These are phyloP conservation scores for Aphis craccivora DNA, from an alignment of 1,140 invertebrate species.

Conservation along the genomic window DNA sequence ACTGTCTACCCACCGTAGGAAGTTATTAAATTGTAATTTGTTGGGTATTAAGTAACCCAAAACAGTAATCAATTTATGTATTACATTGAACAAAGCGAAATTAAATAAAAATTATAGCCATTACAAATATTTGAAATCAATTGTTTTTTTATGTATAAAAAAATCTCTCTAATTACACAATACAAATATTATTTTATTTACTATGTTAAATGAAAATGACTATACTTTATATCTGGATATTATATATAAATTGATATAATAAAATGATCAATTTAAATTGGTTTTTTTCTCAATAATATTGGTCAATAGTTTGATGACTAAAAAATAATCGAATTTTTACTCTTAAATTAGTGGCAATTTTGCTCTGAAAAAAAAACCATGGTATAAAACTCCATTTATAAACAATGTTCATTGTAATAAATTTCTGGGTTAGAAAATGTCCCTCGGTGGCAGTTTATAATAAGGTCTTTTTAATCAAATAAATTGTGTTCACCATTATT, in stretches of 20 bases:
- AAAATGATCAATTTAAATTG: conserved; percentile 2
- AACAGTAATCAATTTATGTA: background rate
- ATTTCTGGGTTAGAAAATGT: conserved; percentile 25
- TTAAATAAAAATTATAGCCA: background rate
- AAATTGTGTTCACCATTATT: conserved; percentile 35
- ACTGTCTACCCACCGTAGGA: background rate
- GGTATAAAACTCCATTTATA: background rate
- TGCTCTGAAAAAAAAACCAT: background rate
- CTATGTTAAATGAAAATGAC: background rate
- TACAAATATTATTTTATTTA: background rate
- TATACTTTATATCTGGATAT: background rate
- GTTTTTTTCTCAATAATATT: background rate
- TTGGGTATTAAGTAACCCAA: background rate
- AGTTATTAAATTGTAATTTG: conserved; percentile 19
- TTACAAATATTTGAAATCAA: background rate
- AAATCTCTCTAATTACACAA: background rate
- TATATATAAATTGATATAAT: background rate
- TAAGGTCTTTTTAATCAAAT: conserved; percentile 51
- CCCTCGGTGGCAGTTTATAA: conserved; percentile 24
- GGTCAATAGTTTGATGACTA: background rate
- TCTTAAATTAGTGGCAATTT: background rate
- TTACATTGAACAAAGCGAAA: background rate
- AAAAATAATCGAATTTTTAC: background rate
- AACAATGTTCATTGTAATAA: conserved; percentile 39
- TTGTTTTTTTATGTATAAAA: background rate